A percentile compares a stretch with the other conserved stretches of the same genome.
Conservation (phyloP, 2,888 invertebrate genomes). For the Hirtodrosophila histrioides region DNA sequence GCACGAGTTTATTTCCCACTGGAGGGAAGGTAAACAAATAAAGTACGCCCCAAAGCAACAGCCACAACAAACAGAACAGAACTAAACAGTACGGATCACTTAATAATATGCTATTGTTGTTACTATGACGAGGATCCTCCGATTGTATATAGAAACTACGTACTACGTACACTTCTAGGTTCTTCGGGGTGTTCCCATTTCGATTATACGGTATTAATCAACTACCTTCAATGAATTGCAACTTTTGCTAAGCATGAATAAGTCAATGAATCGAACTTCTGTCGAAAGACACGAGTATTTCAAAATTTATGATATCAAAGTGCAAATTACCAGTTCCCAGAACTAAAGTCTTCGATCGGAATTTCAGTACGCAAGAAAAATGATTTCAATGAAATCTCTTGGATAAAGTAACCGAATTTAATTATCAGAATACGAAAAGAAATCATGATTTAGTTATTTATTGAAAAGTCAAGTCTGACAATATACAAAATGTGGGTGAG, state of each 20-base stretch:
- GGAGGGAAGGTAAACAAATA: constrained; percentile 41
- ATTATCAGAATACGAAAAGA: neutral
- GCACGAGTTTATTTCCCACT: constrained; percentile 54
- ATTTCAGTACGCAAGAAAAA: constrained; percentile 15
- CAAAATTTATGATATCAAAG: neutral
- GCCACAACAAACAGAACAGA: constrained; percentile 26
- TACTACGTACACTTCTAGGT: neutral
- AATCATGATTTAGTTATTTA: too few relatives aligned
- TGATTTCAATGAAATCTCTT: constrained; percentile 28
- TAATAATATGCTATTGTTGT: constrained; percentile 70
- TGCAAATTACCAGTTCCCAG: constrained; percentile 17
- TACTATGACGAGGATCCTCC: constrained; percentile 57
- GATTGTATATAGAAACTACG: neutral
- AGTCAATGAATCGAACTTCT: constrained; percentile 7
- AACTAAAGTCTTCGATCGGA: constrained; percentile 8
- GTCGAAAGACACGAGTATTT: constrained; percentile 11
- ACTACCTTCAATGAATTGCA: constrained; percentile 45
- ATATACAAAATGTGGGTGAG: too few relatives aligned
- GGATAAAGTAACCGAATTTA: neutral
- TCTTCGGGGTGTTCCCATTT: constrained; percentile 30
- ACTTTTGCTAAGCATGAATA: constrained; percentile 42
- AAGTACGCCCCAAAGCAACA: neutral
- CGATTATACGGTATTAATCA: constrained; percentile 32
- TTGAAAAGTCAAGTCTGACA: too few relatives aligned
- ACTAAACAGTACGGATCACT: constrained; percentile 41